Evolutionary conservation across 1,140 invertebrate species (phyloP).

Genomic region (Plectrocnemia conspersa): DNA sequence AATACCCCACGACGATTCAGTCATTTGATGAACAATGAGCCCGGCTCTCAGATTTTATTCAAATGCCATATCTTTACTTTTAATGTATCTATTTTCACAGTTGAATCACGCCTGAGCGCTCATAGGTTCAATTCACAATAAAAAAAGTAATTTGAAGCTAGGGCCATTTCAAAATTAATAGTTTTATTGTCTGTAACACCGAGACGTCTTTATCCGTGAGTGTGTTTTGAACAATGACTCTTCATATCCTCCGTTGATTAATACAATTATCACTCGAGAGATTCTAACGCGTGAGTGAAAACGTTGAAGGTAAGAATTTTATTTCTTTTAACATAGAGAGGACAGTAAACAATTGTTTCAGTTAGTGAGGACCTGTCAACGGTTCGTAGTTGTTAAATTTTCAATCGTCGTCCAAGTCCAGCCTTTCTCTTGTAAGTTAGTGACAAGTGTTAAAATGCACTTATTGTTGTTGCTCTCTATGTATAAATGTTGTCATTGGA

Average conservation of each 20-base stretch:
- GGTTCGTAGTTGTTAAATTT: too few species aligned
- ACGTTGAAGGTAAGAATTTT: too few species aligned
- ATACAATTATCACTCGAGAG: constrained; percentile 10
- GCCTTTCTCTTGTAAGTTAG: too few species aligned
- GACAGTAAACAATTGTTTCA: too few species aligned
- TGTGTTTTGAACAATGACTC: constrained; percentile 1
- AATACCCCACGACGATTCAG: constrained; percentile 1
- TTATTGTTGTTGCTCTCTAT: too few species aligned
- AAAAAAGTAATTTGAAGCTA: constrained; percentile 3
- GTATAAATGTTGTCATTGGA: too few species aligned
- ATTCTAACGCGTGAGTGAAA: too few species aligned
- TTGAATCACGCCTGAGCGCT: constrained; percentile 11
- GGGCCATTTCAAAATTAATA: constrained; percentile 17
- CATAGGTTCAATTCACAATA: not conserved
- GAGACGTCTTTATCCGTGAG: constrained; percentile 11
- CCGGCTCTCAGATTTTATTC: not conserved
- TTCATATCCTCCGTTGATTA: not conserved
- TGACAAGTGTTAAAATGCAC: too few species aligned
- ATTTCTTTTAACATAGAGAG: too few species aligned
- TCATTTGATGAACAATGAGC: constrained; percentile 11
- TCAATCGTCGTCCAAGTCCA: too few species aligned
- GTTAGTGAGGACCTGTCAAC: too few species aligned
- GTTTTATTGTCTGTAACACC: constrained; percentile 15
- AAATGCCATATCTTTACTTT: not conserved
- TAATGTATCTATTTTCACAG: constrained; percentile 5